Percentiles rank a stretch among this genome's conserved stretches.
Evolutionary conservation across 2,797 vertebrate genomes (phyloP).

Genomic region (Natrix natrix): DNA sequence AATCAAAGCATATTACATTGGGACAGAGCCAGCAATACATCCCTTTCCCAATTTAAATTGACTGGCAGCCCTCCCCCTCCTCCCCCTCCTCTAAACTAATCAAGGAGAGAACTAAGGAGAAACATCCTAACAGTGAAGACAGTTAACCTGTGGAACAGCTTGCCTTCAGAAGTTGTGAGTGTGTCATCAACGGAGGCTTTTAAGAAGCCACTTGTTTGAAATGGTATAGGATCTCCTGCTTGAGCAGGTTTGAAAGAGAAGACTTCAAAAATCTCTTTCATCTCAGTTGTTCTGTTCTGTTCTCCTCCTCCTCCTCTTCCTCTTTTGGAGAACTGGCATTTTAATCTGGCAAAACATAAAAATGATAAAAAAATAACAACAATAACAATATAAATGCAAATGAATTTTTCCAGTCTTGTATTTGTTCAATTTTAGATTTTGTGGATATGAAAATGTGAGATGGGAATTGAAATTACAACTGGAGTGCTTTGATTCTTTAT

Average conservation of each 20-base stretch:
- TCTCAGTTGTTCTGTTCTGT: too few relatives aligned
- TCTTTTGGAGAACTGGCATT: background rate
- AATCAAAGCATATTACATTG: background rate
- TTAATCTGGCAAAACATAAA: background rate
- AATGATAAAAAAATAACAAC: background rate
- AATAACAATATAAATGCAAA: background rate
- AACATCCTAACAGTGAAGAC: too few relatives aligned
- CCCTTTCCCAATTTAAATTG: background rate
- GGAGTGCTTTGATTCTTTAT: background rate
- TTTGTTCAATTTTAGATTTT: background rate
- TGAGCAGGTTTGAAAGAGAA: too few relatives aligned
- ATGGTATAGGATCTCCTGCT: too few relatives aligned
- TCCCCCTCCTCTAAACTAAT: too few relatives aligned
- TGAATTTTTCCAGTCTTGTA: background rate
- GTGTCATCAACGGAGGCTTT: too few relatives aligned
- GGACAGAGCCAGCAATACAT: background rate
- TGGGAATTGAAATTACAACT: background rate
- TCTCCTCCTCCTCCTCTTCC: background rate
- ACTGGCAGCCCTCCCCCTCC: background rate
- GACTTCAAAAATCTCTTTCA: too few relatives aligned
- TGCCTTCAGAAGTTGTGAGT: too few relatives aligned
- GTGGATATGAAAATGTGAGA: background rate
- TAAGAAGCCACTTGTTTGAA: too few relatives aligned
- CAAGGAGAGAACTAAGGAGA: too few relatives aligned
- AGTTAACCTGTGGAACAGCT: too few relatives aligned